Conservation (phyloP, 1,140 invertebrate genomes). For the Aphelenchoides besseyi region DNA sequence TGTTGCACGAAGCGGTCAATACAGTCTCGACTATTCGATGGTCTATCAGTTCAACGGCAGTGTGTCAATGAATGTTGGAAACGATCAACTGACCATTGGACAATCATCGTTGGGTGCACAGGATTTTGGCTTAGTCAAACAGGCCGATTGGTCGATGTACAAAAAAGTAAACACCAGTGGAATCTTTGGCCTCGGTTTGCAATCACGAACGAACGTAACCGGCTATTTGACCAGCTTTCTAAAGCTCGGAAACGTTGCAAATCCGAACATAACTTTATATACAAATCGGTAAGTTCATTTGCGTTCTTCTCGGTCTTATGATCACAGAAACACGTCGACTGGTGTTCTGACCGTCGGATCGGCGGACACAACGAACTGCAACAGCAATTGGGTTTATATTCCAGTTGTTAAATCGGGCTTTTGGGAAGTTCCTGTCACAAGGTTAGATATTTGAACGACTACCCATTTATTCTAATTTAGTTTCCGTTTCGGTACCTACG, state of each 20-base stretch:
- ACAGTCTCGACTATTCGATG: neutral
- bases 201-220: neutral
- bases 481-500: conserved; percentile 3
- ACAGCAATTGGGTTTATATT: neutral
- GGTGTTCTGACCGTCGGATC: neutral
- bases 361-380: neutral
- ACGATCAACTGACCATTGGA: neutral
- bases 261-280: conserved; percentile 2
- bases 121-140: conserved; percentile 2
- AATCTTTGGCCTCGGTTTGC: conserved; percentile 1
- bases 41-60: neutral
- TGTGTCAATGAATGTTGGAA: neutral
- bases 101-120: neutral
- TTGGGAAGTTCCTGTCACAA: neutral
- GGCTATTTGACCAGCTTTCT: conserved; percentile 8
- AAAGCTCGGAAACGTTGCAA: neutral
- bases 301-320: too few relatives aligned
- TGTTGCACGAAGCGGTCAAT: neutral
- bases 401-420: neutral
- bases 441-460: neutral
- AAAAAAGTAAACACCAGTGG: conserved; percentile 12
- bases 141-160: conserved; percentile 16
- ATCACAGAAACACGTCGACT: neutral
- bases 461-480: too few relatives aligned
- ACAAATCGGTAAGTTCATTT: neutral